phyloP scores from a whole-genome alignment of 2,797 vertebrate species.

The Australoheros facetus region DNA sequence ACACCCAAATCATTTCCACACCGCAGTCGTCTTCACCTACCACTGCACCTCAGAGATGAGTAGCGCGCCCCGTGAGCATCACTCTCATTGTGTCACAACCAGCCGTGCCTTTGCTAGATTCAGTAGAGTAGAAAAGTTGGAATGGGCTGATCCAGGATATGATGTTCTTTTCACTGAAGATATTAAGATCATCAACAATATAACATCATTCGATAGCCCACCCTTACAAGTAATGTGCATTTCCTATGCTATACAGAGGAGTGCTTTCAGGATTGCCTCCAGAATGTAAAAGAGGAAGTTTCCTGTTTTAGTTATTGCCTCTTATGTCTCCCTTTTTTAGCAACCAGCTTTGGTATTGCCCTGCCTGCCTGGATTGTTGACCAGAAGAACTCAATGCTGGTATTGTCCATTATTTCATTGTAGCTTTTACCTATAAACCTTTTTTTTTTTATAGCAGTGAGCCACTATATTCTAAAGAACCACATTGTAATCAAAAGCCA shows the following conservation, averaged over 20 bases:
- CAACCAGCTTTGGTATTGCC: conserved; percentile 96
- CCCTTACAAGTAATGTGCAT: neutral
- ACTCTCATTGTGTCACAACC: neutral
- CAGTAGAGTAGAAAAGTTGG: neutral
- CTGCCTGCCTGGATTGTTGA: conserved; percentile 99
- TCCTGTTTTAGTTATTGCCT: neutral
- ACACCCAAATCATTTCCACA: neutral
- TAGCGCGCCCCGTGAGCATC: neutral
- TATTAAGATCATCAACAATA: neutral
- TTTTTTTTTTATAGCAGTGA: neutral
- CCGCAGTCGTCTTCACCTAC: neutral
- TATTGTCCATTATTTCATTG: conserved; percentile 60
- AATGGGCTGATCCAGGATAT: neutral
- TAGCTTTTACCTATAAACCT: neutral
- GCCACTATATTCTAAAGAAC: neutral
- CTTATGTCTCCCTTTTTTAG: conserved; percentile 65
- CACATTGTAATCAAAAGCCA: neutral
- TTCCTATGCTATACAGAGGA: neutral
- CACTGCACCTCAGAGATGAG: neutral
- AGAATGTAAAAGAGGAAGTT: neutral
- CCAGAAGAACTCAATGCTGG: conserved; percentile 99
- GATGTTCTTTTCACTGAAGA: no score
- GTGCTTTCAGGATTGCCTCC: neutral
- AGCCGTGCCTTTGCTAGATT: neutral
- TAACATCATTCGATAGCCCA: neutral